Percentiles rank a stretch among this genome's conserved stretches.
These are phyloP conservation scores for Hydractinia echinata DNA, from an alignment of 30 jellyfish, hydroid and myxozoan genomes.

Conservation along the genomic window DNA sequence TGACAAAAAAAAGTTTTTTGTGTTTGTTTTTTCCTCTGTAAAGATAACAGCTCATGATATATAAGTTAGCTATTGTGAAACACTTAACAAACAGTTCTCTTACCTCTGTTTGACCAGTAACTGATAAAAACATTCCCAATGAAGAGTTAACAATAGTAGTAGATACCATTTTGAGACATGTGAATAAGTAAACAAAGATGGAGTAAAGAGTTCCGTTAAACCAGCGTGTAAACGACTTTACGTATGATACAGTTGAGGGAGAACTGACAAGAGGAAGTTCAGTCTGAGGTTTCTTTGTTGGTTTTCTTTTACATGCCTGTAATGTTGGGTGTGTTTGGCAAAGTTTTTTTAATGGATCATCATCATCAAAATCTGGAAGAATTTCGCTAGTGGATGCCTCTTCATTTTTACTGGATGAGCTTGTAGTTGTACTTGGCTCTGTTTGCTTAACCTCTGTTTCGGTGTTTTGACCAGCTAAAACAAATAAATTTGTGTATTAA, in stretches of 20 bases:
- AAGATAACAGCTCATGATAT: too few relatives aligned
- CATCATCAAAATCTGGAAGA: neutral
- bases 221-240: conserved; percentile 23
- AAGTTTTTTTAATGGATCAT: conserved; percentile 18
- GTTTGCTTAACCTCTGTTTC: too few relatives aligned
- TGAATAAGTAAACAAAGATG: conserved; percentile 6
- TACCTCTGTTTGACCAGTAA: conserved; percentile 30
- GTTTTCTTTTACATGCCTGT: conserved; percentile 45
- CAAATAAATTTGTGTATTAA: too few relatives aligned
- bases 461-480: too few relatives aligned
- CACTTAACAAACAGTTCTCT: neutral
- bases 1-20: too few relatives aligned
- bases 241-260: conserved; percentile 8
- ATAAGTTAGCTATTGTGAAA: too few relatives aligned
- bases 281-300: neutral
- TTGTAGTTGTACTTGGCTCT: too few relatives aligned
- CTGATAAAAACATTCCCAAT: conserved; percentile 2
- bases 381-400: too few relatives aligned
- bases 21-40: too few relatives aligned
- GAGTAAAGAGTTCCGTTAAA: neutral
- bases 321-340: conserved; percentile 66
- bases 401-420: too few relatives aligned
- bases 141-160: neutral
- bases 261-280: neutral
- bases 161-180: neutral